Base-by-base conservation (phyloP, 2,888 invertebrate species). In the Malthinus flaveolus region DNA sequence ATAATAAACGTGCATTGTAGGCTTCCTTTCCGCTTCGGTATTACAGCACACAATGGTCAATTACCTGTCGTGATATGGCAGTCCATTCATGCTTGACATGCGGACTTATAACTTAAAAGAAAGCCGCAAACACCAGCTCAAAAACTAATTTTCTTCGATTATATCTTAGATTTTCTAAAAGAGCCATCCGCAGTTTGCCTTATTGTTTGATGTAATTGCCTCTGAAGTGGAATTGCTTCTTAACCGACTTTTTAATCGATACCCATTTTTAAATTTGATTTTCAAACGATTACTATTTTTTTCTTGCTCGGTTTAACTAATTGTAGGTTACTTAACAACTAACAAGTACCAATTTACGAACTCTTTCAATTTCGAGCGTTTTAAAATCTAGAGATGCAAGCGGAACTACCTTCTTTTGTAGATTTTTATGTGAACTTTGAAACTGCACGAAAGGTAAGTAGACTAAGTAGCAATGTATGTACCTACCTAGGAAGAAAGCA, bases 41-140 rank as follows among this genome's bases (percentile, higher is more conserved):
- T 71, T 72, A 70, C 68, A 56, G 63, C 63, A 66, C 70, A 75
- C 75, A 75, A 75, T 75, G 73, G 75, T 75, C 75, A 75, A 75
- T 75, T 75, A 75, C 75, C 75, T 75, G 75, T 73, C 73, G 74
- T 73, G 73, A 74, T 74, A 73, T 72, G 68, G 71, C 69, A 68
- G 68, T 67, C 68, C 65, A 68, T 68, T 68, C 65, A 68, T 55
- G 59, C 59, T 62, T 66, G 67, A 66, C 67, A 64, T 66, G 64
- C 65, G 59, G 64, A 62, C 66, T 53, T 59, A 59, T 56, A 62
- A 67, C 66, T 65, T 68, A 61, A 68, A 68, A 69, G 68, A 59
- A 63, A 59, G 64, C 68, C 68, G 68, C 65, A 49, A 58, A 52
- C 54, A 52, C 50, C 55, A 57, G 53, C 63, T 64, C 64, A 58